Evolutionary conservation across 1,140 invertebrate species (phyloP), one percentile per base, ranked within the genome.

Genomic region (Zaprionus lachaisei): DNA sequence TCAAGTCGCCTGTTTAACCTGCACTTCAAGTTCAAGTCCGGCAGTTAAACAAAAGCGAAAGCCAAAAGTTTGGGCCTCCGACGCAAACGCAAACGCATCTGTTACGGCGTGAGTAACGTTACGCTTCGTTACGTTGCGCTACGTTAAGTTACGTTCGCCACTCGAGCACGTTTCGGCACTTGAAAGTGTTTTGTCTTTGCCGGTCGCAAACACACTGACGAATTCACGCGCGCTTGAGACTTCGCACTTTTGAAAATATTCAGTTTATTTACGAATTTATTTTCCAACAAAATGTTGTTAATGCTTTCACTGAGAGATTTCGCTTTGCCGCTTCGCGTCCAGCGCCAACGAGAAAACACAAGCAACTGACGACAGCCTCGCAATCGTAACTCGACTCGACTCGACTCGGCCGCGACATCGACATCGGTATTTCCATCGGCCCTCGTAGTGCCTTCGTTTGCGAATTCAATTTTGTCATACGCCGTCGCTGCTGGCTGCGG

Each of bases 111-210:
- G 7, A 7, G n/a, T 47, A n/a, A 47, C 49, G 49, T 54, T 54
- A 47, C 28, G 38, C n/a, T 34, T 20, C 22, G 44, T 26, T 2
- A 56, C 41, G n/a, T 26, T 68, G 15, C 60, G 41, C n/a, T 47
- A 31, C 41, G 24, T 49, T 49, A 24, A 70, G 71, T 78, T 75
- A 67, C 70, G 57, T 71, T 72, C 41, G 61, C 55, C 79, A 79
- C 84, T 89, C 69, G 79, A 81, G 81, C 84, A 89, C 84, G 85
- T 77, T 90, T 55, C 72, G 75, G 69, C 69, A 90, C 84, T 89
- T 90, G 72, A 63, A 34, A 69, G 58, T 49, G 58, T 34, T 34
- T 34, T 34, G 66, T 72, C 58, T 72, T 72, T 75, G 55, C 76
- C 72, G 70, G 62, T 65, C 56, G 49, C 56, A 24, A 20, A 37